Evolutionary conservation across 2,888 invertebrate species (phyloP), one percentile per base, ranked within the genome.

Genomic region (Fragum whitleyi): DNA sequence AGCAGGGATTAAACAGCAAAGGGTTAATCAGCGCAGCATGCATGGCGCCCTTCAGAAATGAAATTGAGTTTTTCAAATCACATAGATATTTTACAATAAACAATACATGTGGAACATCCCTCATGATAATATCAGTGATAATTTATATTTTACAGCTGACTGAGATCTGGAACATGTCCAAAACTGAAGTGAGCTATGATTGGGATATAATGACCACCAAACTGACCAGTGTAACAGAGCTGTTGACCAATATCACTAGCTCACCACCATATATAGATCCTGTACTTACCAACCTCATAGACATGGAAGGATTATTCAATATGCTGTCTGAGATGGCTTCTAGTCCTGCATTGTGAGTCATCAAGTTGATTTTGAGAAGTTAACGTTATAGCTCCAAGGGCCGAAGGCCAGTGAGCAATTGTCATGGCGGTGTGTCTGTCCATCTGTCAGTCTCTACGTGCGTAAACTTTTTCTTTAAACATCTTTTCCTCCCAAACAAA

Each of bases 71-170:
- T n/a, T n/a, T n/a, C n/a, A n/a, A n/a, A n/a, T n/a, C n/a, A n/a
- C n/a, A n/a, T n/a, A n/a, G n/a, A n/a, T n/a, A n/a, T n/a, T n/a
- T n/a, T n/a, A n/a, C n/a, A n/a, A n/a, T n/a, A n/a, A n/a, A n/a
- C n/a, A n/a, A n/a, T n/a, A n/a, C n/a, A n/a, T n/a, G n/a, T n/a
- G n/a, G n/a, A n/a, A n/a, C n/a, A n/a, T n/a, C n/a, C n/a, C n/a
- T n/a, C n/a, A n/a, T n/a, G n/a, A n/a, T n/a, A n/a, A n/a, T n/a
- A n/a, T n/a, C n/a, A n/a, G n/a, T n/a, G n/a, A n/a, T n/a, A n/a
- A n/a, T n/a, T n/a, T n/a, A n/a, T n/a, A n/a, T n/a, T 36, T 83
- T 79, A 19, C 76, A 90, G 89, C 74, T 90, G 70, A 77, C 62
- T 26, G 61, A 65, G 0, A 88, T 88, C 0, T 89, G 89, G 89